Conservation (phyloP, 2,888 invertebrate species). For the Epinotia bilunana region DNA sequence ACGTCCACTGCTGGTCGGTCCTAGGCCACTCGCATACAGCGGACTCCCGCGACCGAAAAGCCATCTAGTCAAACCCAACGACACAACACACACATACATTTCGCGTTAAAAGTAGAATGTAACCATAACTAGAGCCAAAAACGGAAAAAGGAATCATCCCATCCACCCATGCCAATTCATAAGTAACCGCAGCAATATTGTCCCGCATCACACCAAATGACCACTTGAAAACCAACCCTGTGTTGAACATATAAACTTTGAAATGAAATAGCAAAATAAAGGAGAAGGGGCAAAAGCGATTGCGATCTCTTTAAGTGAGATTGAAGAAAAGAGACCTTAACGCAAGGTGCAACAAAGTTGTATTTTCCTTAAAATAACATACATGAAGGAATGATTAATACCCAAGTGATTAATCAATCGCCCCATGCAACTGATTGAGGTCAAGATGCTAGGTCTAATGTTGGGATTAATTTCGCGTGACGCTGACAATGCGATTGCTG, state of each 20-base stretch:
- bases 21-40: no score
- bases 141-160: constrained; percentile 7
- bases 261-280: background rate
- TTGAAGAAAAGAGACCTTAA: background rate
- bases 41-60: no score
- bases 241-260: background rate
- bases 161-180: constrained; percentile 8
- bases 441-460: constrained; percentile 36
- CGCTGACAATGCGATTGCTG: constrained; percentile 1
- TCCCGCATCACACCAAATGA: background rate
- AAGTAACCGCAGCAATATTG: constrained; percentile 5
- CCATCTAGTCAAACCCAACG: background rate
- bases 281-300: constrained; percentile 5
- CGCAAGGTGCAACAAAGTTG: background rate
- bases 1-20: no score
- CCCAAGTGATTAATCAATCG: constrained; percentile 38
- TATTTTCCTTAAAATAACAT: background rate
- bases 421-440: constrained; percentile 44
- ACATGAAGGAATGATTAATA: constrained; percentile 36
- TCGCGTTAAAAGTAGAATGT: background rate
- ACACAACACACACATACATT: background rate
- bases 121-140: background rate
- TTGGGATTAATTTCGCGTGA: constrained; percentile 41
- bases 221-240: background rate
- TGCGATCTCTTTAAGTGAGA: background rate